Evolutionary conservation across 2,888 invertebrate genomes (phyloP), one percentile per base, ranked within the genome.

Genomic region (Thecocarcelia acutangulata): DNA sequence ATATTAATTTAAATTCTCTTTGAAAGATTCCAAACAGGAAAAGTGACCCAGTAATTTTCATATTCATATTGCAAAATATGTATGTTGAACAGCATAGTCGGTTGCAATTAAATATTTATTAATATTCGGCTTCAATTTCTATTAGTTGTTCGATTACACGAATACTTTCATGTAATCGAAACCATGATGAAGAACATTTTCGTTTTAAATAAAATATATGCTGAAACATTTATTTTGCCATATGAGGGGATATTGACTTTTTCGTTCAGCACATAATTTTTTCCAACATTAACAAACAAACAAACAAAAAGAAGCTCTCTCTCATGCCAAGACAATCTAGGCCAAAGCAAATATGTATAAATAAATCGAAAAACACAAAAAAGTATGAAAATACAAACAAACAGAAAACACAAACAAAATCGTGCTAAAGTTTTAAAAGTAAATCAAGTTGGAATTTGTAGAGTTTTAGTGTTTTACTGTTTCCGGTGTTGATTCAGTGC

Each of bases 371-470:
- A 54, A 73, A 59, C 8, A 52, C n/a, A 78, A 46, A 68, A 46
- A 28, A 12, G 21, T 13, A 19, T 8, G 11, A 46, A 64, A 28
- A 75, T 8, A 48, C 61, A 56, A 12, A 46, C 28, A 40, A 54
- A 42, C 11, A 33, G 8, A 64, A 75, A 82, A 70, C 19, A 66
- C 54, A 59, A 58, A 42, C 40, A 19, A 66, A 70, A 40, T 61
- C 70, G 72, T 72, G 64, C 48, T 66, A 44, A 54, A 74, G 40
- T 64, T 37, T 58, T 40, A 50, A 74, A 75, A 70, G 66, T 70
- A 82, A 82, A 75, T 78, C 64, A 66, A 70, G 48, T 78, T 66
- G 66, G 61, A 75, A 52, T 74, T 78, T 75, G 33, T 66, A 17
- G 63, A 70, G 74, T 48, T 78, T 74, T 74, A 70, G 44, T 75